phyloP scores from a whole-genome alignment of 2,113 vertebrate genomes.

The Chaenogobius annularis region DNA sequence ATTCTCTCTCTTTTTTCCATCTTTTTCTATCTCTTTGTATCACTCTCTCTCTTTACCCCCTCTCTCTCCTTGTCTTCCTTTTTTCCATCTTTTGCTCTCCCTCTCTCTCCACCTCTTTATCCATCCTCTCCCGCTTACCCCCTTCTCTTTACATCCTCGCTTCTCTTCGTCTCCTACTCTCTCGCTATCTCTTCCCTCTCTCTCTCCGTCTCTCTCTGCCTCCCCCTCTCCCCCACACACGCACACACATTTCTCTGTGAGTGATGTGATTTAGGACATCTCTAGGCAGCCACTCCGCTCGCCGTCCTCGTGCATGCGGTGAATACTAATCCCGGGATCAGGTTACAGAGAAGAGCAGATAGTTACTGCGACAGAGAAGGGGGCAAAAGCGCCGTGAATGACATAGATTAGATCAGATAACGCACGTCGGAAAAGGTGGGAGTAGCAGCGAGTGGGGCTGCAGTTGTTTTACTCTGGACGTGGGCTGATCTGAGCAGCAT shows the following conservation, averaged over 20 bases:
- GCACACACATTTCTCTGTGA: slow-evolving; percentile 61
- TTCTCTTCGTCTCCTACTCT: no score
- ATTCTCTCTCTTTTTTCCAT: no score
- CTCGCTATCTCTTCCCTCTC: no score
- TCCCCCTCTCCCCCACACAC: slow-evolving; percentile 36
- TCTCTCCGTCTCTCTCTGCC: neutral
- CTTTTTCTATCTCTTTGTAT: no score
- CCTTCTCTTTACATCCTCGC: no score
- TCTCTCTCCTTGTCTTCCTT: no score
- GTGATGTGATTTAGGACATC: slow-evolving; percentile 77
- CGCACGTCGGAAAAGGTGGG: slow-evolving; percentile 50
- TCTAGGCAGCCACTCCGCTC: slow-evolving; percentile 76
- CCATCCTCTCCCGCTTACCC: no score
- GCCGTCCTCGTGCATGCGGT: slow-evolving; percentile 70
- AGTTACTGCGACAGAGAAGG: slow-evolving; percentile 39
- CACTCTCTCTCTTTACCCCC: no score
- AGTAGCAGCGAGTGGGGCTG: slow-evolving; percentile 15
- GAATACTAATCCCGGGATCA: slow-evolving; percentile 77
- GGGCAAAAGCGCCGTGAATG: slow-evolving; percentile 43
- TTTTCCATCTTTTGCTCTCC: no score
- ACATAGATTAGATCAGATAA: slow-evolving; percentile 63
- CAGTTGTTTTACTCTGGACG: slow-evolving; percentile 29
- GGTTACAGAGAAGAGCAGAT: slow-evolving; percentile 62
- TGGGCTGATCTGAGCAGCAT: slow-evolving; percentile 56
- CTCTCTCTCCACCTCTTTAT: no score